Evolutionary conservation across 2,797 vertebrate species (phyloP), one percentile per base, ranked within the genome.

Genomic region (Myripristis murdjan): DNA sequence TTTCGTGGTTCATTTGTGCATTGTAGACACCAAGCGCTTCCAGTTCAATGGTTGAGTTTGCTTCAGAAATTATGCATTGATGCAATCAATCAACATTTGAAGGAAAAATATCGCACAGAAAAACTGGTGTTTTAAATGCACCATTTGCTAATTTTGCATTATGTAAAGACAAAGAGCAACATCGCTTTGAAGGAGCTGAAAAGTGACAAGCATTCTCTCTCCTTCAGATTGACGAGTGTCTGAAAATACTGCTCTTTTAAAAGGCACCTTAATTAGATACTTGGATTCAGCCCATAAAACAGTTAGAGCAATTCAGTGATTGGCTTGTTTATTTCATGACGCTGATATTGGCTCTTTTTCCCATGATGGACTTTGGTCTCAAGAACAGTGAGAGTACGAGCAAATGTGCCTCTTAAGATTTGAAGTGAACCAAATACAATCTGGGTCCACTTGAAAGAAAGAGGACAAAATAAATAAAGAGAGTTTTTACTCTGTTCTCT

Each of bases 1-100:
- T 70, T 22, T 2, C 53, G 70, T 39, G 82, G 71, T 79, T 86
- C 66, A 81, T 89, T 87, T 86, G 51, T 70, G 39, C 63, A 78
- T 70, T 72, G 69, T 72, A 64, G 79, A 72, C 48, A 59, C 11
- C 10, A 12, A 48, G 52, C 56, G 58, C 73, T 77, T 54, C 16
- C 62, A 71, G 46, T 63, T 77, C 43, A 59, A 31, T 5, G 18
- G 37, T 70, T 84, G 55, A 26, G 54, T 71, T 70, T 73, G 58
- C 64, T 82, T 52, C 61, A 53, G 52, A 57, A 76, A 59, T 60
- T 24, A 73, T 24, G 41, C 70, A 57, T 35, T 8, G 73, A 68
- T 26, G 22, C 22, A 57, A 41, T 57, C 70, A 89, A 84, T 79
- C 51, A 79, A 61, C 54, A 57, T 83, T 75, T 64, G 49, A 52